Percentiles rank a stretch among this genome's conserved stretches.
phyloP scores from a whole-genome alignment of 2,797 vertebrate species.

The Coregonus ussuriensis region DNA sequence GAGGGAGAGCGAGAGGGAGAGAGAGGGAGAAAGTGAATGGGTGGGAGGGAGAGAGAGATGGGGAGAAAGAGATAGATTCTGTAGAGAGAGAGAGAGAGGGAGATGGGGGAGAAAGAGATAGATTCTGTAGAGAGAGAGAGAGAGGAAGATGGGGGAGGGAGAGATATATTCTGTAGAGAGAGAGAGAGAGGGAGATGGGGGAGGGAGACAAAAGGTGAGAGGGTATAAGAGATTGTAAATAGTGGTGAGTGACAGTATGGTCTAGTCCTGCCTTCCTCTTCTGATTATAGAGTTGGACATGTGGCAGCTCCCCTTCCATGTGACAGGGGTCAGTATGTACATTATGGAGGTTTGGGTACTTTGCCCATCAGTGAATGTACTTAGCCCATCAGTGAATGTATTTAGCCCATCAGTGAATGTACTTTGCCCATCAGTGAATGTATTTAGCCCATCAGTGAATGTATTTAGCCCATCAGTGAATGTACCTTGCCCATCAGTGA shows the following conservation, averaged over 20 bases:
- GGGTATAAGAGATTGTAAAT: background rate
- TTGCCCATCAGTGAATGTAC: no score
- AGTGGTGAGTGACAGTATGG: background rate
- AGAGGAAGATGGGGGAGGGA: background rate
- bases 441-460: no score
- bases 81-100: background rate
- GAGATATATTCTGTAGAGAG: background rate
- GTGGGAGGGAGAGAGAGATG: background rate
- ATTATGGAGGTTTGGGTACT: no score
- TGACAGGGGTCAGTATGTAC: no score
- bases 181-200: background rate
- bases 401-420: no score
- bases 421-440: no score
- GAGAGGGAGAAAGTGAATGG: conserved; percentile 10
- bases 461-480: no score
- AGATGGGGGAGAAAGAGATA: background rate
- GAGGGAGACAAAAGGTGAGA: background rate
- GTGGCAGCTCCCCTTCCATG: no score
- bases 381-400: no score
- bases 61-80: background rate
- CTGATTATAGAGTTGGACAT: no score
- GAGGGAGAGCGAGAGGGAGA: background rate
- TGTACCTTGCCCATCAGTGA: no score
- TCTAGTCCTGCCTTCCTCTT: background rate
- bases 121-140: background rate